Percentiles rank a stretch among this genome's conserved stretches.
Conservation (phyloP, 2,113 vertebrate species). For the Macroglossus sobrinus region DNA sequence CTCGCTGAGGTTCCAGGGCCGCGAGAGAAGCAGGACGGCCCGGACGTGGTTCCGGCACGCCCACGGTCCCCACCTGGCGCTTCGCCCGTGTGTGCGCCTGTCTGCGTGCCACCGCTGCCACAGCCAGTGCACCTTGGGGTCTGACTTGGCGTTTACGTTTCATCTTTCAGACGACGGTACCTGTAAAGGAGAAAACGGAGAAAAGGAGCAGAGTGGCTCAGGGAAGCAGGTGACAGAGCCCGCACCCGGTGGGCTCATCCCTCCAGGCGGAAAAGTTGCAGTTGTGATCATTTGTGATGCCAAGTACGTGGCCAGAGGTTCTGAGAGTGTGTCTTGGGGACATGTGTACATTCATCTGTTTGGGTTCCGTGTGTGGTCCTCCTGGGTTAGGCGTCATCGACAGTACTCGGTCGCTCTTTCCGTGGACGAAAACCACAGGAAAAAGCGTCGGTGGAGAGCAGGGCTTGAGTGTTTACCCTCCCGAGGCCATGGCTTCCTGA, state of each 20-base stretch:
- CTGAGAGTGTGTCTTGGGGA: fast-evolving
- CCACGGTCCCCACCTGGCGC: no score
- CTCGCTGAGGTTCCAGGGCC: background rate
- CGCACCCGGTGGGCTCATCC: conserved; percentile 64
- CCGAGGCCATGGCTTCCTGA: fast-evolving
- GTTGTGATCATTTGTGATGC: conserved; percentile 85
- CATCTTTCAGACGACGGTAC: background rate
- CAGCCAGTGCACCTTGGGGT: no score
- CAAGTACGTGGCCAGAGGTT: conserved; percentile 67
- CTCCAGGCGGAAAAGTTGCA: conserved; percentile 82
- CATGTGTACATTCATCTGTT: fast-evolving
- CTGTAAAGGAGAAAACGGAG: background rate
- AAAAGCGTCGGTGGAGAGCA: background rate
- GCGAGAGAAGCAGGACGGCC: background rate
- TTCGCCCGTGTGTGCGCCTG: fast-evolving
- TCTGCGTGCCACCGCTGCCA: no score
- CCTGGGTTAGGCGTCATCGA: background rate
- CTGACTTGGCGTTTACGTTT: background rate
- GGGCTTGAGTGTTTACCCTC: background rate
- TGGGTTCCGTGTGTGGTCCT: background rate
- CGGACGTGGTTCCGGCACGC: no score
- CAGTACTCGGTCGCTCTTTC: background rate
- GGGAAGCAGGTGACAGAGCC: background rate
- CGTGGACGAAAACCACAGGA: background rate
- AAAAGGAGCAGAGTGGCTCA: background rate